Base-by-base conservation (phyloP, 2,113 vertebrate species). In the Meleagris gallopavo region DNA sequence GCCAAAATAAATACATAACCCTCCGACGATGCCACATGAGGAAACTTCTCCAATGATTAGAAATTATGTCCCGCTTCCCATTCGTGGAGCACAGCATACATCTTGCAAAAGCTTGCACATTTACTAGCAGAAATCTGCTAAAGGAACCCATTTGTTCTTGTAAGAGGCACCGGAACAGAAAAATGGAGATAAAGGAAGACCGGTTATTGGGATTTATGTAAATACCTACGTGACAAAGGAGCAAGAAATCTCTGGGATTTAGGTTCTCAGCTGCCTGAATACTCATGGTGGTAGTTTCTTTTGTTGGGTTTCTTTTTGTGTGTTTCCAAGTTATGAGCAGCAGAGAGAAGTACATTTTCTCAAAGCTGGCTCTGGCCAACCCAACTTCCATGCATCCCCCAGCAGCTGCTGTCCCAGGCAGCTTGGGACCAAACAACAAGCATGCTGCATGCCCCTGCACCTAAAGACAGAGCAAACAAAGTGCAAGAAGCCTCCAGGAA, bases 1-100 rank as follows among this genome's bases (percentile, higher is more conserved):
- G 69, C 16, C 25, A 30, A 95, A 93, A 88, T 81, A 82, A 90
- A 93, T 67, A 92, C 73, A 89, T 73, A 48, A 34, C 41, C 43
- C 29, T 40, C 12, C 86, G 40, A 8, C 2, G 19, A 69, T 24
- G 50, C 36, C 55, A 50, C 74, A 86, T 36, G 84, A 82, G 74
- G 61, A 90, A 90, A 54, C 40, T 66, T 87, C 77, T 50, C 18
- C 52, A 79, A 73, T 10, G n/a, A 83, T 66, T 67, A 94, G 57
- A 85, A 89, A 70, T 89, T 45, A 38, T 38, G 41, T 60, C 87
- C 5, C 22, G 60, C 79, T 38, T 62, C 43, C 55, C 54, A 70
- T 55, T 69, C 73, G 66, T 9, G 54, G 40, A 89, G 21, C 65
- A 78, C 38, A 83, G 66, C 25, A 57, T 38, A 30, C 29, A 93